Evolutionary conservation across 2,888 invertebrate species (phyloP).

Genomic region (Meteorus colon): DNA sequence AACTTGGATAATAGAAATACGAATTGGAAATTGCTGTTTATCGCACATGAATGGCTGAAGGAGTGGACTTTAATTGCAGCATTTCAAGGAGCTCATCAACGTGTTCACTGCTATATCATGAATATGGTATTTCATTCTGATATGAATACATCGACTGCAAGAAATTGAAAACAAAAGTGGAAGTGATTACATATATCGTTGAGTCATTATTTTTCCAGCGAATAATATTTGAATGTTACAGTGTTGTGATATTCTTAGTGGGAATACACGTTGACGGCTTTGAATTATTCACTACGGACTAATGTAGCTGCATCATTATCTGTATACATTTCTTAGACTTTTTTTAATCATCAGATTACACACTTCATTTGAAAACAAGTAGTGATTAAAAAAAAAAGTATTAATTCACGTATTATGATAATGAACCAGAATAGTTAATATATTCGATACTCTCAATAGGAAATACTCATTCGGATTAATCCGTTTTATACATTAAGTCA

Average conservation of each 20-base stretch:
- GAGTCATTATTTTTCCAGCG: neutral
- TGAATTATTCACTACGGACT: neutral
- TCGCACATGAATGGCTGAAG: neutral
- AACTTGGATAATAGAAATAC: neutral
- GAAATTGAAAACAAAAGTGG: neutral
- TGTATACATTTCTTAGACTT: neutral
- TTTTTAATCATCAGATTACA: neutral
- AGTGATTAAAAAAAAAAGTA: neutral
- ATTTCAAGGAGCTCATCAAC: neutral
- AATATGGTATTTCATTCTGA: neutral
- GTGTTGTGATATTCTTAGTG: neutral
- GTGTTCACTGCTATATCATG: neutral
- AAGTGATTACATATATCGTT: neutral
- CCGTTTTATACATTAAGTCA: too few relatives aligned
- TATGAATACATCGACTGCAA: neutral
- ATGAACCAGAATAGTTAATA: neutral
- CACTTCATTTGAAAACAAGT: neutral
- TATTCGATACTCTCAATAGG: neutral
- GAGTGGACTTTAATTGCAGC: neutral
- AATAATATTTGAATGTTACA: neutral
- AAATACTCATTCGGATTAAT: neutral
- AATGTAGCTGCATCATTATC: neutral
- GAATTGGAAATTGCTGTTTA: neutral
- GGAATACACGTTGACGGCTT: neutral
- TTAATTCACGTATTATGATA: neutral